A percentile compares a stretch with the other conserved stretches of the same genome.
phyloP scores from a whole-genome alignment of 2,797 vertebrate species.

The Enteromius afrohamiltoni region DNA sequence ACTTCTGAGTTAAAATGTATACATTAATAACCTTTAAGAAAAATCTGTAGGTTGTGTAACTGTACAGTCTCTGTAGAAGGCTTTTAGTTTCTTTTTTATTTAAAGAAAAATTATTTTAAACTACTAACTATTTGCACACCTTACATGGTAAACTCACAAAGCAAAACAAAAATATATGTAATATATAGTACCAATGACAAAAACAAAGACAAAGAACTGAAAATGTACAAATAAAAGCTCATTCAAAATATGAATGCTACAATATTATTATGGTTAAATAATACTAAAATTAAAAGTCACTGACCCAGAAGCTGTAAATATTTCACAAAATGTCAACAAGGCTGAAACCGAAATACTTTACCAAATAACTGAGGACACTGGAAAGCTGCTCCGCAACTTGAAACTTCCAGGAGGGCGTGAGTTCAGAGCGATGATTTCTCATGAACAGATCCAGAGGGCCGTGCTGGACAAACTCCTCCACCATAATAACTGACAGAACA shows the following conservation, averaged over 20 bases:
- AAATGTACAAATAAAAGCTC: background rate
- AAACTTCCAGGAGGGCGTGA: conserved; percentile 87
- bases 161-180: background rate
- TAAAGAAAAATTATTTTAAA: background rate
- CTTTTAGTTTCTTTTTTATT: background rate
- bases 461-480: conserved; percentile 85
- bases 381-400: conserved; percentile 88
- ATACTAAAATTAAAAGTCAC: background rate
- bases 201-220: background rate
- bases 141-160: background rate
- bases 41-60: background rate
- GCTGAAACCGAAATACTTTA: conserved; percentile 65
- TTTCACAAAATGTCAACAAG: background rate
- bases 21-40: background rate
- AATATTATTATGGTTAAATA: background rate
- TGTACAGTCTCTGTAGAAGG: background rate
- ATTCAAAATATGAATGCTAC: background rate
- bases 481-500: conserved; percentile 83
- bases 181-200: background rate
- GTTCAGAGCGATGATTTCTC: conserved; percentile 79
- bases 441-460: conserved; percentile 88
- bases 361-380: conserved; percentile 86
- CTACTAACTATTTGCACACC: background rate
- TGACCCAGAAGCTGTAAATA: background rate
- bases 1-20: background rate